Evolutionary conservation across 2,797 vertebrate genomes (phyloP), one percentile per base, ranked within the genome.

Genomic region (Poeciliopsis paucimaculata): DNA sequence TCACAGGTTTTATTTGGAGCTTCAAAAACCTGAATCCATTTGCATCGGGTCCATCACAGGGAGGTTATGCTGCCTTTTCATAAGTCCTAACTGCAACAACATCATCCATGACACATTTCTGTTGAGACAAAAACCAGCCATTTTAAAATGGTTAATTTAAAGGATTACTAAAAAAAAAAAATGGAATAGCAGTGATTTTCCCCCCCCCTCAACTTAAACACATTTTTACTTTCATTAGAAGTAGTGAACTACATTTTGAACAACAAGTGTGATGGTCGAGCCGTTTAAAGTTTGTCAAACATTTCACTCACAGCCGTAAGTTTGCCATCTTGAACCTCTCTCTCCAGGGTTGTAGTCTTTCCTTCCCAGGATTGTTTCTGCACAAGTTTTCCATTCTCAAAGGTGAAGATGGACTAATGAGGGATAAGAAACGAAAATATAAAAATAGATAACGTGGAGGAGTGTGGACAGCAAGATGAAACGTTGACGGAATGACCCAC

Each of bases 321-420:
- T 88, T 97, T 98, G 1, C 96, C 96, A 83, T 96, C 96, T 77
- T 96, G 92, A 77, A 99, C 71, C 80, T 96, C 96, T 88, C 98
- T 95, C 77, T 96, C 97, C 79, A 99, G 94, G 0, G 92, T 96
- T 0, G 97, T 98, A 10, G 93, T 95, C 89, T 98, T 98, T 66
- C 96, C 98, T 31, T 97, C 96, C 98, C 98, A 99, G 5, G 92
- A 93, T 91, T 99, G 98, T 55, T 95, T 96, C 81, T 99, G 98
- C 74, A 96, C 89, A 20, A 99, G 57, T 51, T 97, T 96, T 5
- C 97, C 97, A 90, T 96, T 96, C 51, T 96, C 94, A 75, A 98
- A 79, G 2, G 95, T 97, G 80, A 99, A 18, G 0, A 92, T 26
- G 18, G 97, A 99, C 98, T 99, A 36, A 66, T 70, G 4, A 16